Evolutionary conservation across 2,888 invertebrate species (phyloP).

Genomic region (Eremobia ochroleuca): DNA sequence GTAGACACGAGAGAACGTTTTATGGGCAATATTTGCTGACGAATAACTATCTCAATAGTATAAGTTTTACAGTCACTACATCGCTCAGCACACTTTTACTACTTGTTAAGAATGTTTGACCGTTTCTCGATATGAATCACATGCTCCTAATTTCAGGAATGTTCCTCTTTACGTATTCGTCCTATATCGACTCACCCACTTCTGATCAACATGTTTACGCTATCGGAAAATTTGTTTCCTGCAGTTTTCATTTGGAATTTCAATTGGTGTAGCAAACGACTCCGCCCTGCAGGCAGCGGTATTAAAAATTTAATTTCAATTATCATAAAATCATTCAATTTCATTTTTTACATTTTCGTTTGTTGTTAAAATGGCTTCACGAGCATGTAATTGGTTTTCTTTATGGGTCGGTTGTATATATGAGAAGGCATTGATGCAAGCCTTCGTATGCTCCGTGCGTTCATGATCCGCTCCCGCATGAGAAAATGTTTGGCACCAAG

Average conservation of each 20-base stretch:
- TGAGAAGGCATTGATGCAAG: constrained; percentile 77
- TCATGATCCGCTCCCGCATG: constrained; percentile 75
- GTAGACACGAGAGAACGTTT: constrained; percentile 63
- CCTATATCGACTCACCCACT: constrained; percentile 61
- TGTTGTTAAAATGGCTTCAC: constrained; percentile 77
- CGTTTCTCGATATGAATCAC: constrained; percentile 67
- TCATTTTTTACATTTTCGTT: constrained; percentile 69
- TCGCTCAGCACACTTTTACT: constrained; percentile 34
- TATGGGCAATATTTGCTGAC: constrained; percentile 61
- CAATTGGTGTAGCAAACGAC: constrained; percentile 56
- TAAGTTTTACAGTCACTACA: constrained; percentile 40
- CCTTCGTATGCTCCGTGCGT: constrained; percentile 69
- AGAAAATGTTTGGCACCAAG: constrained; percentile 72
- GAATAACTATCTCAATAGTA: constrained; percentile 57
- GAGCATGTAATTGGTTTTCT: constrained; percentile 88
- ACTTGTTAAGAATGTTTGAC: constrained; percentile 65
- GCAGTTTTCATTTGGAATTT: constrained; percentile 50
- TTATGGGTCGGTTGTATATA: constrained; percentile 84
- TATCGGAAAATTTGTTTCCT: constrained; percentile 40
- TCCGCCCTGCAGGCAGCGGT: constrained; percentile 28
- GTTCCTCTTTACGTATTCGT: constrained; percentile 52
- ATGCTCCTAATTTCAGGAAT: constrained; percentile 62
- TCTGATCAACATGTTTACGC: constrained; percentile 53
- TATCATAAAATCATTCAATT: constrained; percentile 69
- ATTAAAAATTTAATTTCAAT: constrained; percentile 68